Conservation (phyloP, 35 echinoderm and acorn worm genomes). For the Ophiothrix spiculata region DNA sequence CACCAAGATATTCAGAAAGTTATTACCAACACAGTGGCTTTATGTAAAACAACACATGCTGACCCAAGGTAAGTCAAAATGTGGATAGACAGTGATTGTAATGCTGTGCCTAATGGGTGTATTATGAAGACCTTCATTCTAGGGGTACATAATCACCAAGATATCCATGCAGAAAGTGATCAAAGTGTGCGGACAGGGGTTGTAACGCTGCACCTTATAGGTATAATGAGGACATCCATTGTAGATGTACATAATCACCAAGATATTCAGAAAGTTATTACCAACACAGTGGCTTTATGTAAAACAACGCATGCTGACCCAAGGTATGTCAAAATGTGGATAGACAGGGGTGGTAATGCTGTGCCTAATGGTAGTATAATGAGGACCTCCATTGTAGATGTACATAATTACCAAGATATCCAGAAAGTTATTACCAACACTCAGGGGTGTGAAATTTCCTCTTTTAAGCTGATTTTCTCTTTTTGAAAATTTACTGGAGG, state of each 20-base stretch:
- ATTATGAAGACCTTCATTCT: too few relatives aligned
- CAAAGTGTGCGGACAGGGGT: background rate
- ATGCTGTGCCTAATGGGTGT: too few relatives aligned
- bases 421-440: conserved; percentile 38
- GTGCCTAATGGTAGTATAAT: conserved; percentile 48
- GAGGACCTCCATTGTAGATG: conserved; percentile 42
- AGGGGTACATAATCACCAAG: too few relatives aligned
- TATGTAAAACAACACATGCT: conserved; percentile 48
- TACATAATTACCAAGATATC: conserved; percentile 30
- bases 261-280: conserved; percentile 36
- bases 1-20: conserved; percentile 29
- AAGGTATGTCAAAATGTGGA: conserved; percentile 34
- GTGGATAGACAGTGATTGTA: too few relatives aligned
- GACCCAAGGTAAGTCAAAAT: conserved; percentile 62
- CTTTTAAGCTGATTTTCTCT: too few relatives aligned
- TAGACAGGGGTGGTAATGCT: background rate
- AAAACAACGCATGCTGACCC: too few relatives aligned
- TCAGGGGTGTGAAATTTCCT: too few relatives aligned
- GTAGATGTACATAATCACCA: conserved; percentile 20
- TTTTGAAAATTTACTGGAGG: too few relatives aligned
- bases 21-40: conserved; percentile 33
- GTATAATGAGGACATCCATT: conserved; percentile 49
- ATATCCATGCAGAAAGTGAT: too few relatives aligned
- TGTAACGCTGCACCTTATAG: conserved; percentile 31
- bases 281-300: too few relatives aligned